Evolutionary conservation across 2,888 invertebrate genomes (phyloP), one percentile per base, ranked within the genome.

Genomic region (Mallateleia sp.): DNA sequence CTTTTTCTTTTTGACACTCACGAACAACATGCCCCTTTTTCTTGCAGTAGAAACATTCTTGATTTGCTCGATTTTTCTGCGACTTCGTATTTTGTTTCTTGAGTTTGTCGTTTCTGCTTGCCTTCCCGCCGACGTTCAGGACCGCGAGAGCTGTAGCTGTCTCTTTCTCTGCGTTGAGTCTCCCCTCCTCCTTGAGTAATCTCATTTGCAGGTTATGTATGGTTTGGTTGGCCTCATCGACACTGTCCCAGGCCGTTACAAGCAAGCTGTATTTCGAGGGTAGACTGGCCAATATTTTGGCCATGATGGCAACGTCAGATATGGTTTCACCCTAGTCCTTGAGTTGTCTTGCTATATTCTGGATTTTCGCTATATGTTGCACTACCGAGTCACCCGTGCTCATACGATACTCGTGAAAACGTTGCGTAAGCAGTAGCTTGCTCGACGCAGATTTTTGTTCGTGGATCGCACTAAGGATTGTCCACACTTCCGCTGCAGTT

Each of bases 161-260:
- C 22, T 58, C 67, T 1, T 72, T 34, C 7, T 77, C 56, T 15
- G 67, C 62, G 24, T 32, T 78, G 9, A 75, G 15, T 28, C 69
- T 25, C 3, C 38, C 47, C 56, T 90, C 89, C 66, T 91, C 90
- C 2, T 87, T 83, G 22, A 89, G 71, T 0, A 89, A 66, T 14
- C 89, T 34, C 34, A 88, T 85, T 54, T 87, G 71, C 24, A 88
- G 50, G 25, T 88, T 80, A 34, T 88, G 88, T 0, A 88, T 47
- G 4, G 87, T 87, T 67, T 90, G 89, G n/a, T n/a, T 64, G 0
- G 11, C 74, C 22, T n/a, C 11, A 24, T 56, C 25, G 87, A 78
- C 88, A 91, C 91, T 90, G 91, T 91, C 92, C 90, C 91, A 91
- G 80, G 86, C 90, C 91, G 89, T 88, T 77, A 90, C 69, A 87